These are phyloP conservation scores for Malurus leucopterus DNA, from an alignment of 2,797 vertebrate genomes.

Conservation along the genomic window DNA sequence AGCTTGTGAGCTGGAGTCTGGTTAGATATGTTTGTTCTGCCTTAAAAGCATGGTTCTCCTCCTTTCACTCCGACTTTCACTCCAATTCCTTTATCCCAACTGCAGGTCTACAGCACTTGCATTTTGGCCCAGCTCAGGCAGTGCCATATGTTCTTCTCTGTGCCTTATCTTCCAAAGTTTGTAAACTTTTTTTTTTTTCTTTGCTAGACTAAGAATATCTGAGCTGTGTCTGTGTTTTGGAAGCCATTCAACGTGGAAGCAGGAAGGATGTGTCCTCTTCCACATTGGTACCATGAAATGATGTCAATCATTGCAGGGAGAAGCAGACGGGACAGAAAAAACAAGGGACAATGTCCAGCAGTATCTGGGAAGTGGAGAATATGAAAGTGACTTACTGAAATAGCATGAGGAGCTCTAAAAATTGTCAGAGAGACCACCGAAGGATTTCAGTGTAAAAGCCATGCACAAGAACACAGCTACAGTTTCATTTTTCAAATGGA, in stretches of 20 bases:
- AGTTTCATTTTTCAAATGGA: not conserved
- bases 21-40: not conserved
- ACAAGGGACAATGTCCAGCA: not conserved
- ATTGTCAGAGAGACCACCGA: not conserved
- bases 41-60: not conserved
- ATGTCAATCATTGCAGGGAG: not conserved
- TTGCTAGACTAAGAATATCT: not conserved
- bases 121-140: not conserved
- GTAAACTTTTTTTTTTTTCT: rapidly evolving
- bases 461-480: not conserved
- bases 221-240: not conserved
- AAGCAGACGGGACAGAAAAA: not conserved
- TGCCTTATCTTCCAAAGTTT: not conserved
- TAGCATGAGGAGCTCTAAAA: not conserved
- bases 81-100: not conserved
- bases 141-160: not conserved
- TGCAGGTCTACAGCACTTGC: not conserved
- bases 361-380: not conserved
- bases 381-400: not conserved
- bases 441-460: not conserved
- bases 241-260: not conserved
- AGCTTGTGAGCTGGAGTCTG: not conserved
- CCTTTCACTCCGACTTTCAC: not conserved
- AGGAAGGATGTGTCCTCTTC: not conserved
- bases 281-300: not conserved